phyloP scores from a whole-genome alignment of 2,888 invertebrate genomes.

The Brachypalpus laphriformis region DNA sequence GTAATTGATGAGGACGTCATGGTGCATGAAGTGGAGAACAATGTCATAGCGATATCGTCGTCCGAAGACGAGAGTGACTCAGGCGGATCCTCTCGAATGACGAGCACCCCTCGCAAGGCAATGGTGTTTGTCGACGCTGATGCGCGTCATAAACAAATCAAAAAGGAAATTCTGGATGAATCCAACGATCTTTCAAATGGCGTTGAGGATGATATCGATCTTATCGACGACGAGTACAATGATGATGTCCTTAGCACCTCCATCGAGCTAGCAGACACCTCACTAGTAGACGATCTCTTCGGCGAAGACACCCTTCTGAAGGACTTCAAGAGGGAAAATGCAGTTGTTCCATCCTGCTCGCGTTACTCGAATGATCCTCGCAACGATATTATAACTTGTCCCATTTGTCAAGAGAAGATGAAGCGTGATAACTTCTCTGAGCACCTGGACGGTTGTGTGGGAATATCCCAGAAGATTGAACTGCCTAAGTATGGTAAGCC shows the following conservation, averaged over 20 bases:
- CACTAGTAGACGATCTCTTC: conserved; percentile 80
- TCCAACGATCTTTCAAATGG: conserved; percentile 75
- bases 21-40: conserved; percentile 74
- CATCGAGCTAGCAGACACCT: conserved; percentile 79
- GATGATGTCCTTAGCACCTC: conserved; percentile 74
- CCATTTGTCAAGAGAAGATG: conserved; percentile 81
- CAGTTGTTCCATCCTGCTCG: conserved; percentile 77
- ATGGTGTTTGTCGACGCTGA: conserved; percentile 73
- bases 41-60: conserved; percentile 76
- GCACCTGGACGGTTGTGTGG: conserved; percentile 81
- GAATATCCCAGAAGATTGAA: conserved; percentile 77
- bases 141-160: conserved; percentile 78
- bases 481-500: conserved; percentile 68
- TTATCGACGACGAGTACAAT: conserved; percentile 79
- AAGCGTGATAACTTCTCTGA: conserved; percentile 78
- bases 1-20: conserved; percentile 79
- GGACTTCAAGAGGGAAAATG: conserved; percentile 80
- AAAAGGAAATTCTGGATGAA: conserved; percentile 80
- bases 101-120: conserved; percentile 26
- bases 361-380: conserved; percentile 75
- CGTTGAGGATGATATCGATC: conserved; percentile 77
- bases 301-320: conserved; percentile 79
- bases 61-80: conserved; percentile 75
- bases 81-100: not conserved
- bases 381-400: conserved; percentile 81